A percentile compares a stretch with the other conserved stretches of the same genome.
Conservation (phyloP, 2,888 invertebrate species). For the Eristalinus sepulchralis region DNA sequence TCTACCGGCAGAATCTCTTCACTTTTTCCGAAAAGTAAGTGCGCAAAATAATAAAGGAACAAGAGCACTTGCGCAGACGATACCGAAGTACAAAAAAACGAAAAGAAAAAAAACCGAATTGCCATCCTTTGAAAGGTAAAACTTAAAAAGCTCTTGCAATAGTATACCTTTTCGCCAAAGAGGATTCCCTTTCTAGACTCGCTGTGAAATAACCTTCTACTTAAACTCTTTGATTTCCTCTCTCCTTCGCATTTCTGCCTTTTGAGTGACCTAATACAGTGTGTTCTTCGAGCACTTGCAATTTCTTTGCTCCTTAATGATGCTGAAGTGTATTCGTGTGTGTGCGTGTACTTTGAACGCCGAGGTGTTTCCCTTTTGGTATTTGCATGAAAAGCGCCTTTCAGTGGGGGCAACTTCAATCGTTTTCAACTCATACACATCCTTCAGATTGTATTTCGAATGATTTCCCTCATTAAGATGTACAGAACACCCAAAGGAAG, state of each 20-base stretch:
- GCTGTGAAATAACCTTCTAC: background rate
- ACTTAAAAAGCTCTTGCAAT: constrained; percentile 73
- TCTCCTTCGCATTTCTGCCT: background rate
- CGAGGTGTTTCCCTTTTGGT: background rate
- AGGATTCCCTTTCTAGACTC: constrained; percentile 40
- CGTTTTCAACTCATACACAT: background rate
- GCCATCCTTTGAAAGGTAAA: constrained; percentile 72
- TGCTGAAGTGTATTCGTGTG: background rate
- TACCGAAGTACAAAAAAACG: constrained; percentile 72
- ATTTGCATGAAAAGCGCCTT: background rate
- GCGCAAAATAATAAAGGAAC: background rate
- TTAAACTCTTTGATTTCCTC: constrained; percentile 35
- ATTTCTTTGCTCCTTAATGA: background rate
- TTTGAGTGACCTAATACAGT: constrained; percentile 63
- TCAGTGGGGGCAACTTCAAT: background rate
- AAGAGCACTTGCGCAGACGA: constrained; percentile 57
- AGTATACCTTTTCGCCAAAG: constrained; percentile 67
- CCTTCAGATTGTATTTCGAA: background rate
- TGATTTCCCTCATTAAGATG: background rate
- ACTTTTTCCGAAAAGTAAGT: constrained; percentile 2
- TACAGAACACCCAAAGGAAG: background rate
- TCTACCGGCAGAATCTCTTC: constrained; percentile 4
- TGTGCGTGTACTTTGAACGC: background rate
- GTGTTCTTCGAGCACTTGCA: constrained; percentile 16
- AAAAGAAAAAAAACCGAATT: constrained; percentile 73